Percentiles rank a stretch among this genome's conserved stretches.
These are phyloP conservation scores for Patiria miniata DNA, from an alignment of 35 echinoderm and acorn worm species.

Conservation along the genomic window DNA sequence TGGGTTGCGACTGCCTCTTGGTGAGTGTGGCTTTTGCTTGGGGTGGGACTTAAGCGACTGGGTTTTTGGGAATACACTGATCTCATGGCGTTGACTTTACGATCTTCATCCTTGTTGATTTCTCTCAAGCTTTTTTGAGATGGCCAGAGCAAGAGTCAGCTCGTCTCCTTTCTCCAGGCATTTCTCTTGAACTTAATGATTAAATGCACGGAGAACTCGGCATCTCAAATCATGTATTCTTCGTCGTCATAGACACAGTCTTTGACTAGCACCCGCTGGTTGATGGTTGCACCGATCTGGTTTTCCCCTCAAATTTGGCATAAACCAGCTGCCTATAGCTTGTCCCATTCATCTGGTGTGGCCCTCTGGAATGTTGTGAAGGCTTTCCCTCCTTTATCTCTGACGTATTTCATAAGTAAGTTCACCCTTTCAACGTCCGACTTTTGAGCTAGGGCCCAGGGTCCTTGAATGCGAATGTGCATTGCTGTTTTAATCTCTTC, in stretches of 20 bases:
- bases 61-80: neutral
- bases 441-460: constrained; percentile 63
- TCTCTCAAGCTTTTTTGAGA: neutral
- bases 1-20: neutral
- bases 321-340: constrained; percentile 38
- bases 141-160: constrained; percentile 38
- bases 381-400: constrained; percentile 47
- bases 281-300: constrained; percentile 71
- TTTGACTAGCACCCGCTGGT: constrained; percentile 69
- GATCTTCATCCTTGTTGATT: neutral
- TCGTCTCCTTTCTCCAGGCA: constrained; percentile 71
- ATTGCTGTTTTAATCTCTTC: constrained; percentile 62
- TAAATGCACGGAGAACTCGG: constrained; percentile 5
- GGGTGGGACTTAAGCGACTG: neutral
- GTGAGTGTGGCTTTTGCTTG: neutral
- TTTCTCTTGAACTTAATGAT: constrained; percentile 54
- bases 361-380: constrained; percentile 35
- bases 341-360: neutral
- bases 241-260: constrained; percentile 67
- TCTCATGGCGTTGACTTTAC: neutral
- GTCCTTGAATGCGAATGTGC: constrained; percentile 56
- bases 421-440: constrained; percentile 54
- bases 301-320: constrained; percentile 54
- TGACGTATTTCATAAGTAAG: constrained; percentile 63
- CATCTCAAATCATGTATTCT: constrained; percentile 72